These are phyloP conservation scores for Zelleria hepariella DNA, from an alignment of 2,888 invertebrate species.

Conservation along the genomic window DNA sequence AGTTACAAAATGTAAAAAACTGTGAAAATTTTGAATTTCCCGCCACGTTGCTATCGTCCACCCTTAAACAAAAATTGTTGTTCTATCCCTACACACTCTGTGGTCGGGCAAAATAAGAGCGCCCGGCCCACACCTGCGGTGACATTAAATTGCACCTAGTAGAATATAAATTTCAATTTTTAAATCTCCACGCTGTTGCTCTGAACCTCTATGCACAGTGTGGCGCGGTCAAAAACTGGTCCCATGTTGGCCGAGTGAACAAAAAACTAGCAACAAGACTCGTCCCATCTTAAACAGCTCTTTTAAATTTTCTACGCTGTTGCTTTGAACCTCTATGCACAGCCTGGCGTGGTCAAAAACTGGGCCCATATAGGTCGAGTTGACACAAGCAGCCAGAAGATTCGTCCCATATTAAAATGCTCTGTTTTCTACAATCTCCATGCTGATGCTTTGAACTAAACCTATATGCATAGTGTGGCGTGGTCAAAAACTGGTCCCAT, in stretches of 20 bases:
- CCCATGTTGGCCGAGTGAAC: neutral
- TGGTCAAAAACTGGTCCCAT: neutral
- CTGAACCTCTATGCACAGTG: neutral
- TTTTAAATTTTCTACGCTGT: conserved; percentile 45
- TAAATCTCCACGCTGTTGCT: conserved; percentile 36
- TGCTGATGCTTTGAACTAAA: conserved; percentile 20
- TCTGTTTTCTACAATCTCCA: conserved; percentile 52
- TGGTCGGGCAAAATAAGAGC: conserved; percentile 17
- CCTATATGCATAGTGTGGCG: neutral
- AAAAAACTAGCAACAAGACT: neutral
- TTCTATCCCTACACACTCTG: neutral
- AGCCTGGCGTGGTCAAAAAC: neutral
- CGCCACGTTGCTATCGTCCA: no score
- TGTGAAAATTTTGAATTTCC: no score
- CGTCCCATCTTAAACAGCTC: conserved; percentile 41
- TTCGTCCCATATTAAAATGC: conserved; percentile 35
- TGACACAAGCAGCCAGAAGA: neutral
- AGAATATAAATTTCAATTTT: conserved; percentile 59
- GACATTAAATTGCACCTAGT: conserved; percentile 39
- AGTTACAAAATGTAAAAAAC: no score
- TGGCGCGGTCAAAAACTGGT: neutral
- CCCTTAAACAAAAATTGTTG: neutral
- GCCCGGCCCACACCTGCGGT: conserved; percentile 16
- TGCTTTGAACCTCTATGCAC: neutral
- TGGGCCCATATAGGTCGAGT: neutral